Conservation (phyloP, 2,113 vertebrate genomes). For the Sander lucioperca region DNA sequence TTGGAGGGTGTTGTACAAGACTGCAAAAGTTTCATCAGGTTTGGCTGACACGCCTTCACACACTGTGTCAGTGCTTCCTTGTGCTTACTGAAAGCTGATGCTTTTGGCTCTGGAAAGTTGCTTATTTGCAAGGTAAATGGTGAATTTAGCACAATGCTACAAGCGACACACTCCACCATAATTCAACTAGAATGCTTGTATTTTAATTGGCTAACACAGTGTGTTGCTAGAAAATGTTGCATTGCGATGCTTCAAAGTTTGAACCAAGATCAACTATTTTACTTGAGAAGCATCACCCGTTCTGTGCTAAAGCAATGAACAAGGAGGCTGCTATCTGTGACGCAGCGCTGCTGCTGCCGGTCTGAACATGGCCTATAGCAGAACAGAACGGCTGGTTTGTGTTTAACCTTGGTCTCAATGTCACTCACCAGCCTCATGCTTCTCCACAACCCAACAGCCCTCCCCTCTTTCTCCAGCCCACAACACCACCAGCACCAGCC, state of each 20-base stretch:
- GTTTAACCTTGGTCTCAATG: constrained; percentile 82
- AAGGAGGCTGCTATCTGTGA: constrained; percentile 31
- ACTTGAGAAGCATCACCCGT: constrained; percentile 3
- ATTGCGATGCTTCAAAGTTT: background rate
- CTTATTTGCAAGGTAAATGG: constrained; percentile 31
- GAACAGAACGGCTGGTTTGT: constrained; percentile 55
- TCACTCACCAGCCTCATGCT: constrained; percentile 69
- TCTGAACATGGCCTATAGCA: constrained; percentile 31
- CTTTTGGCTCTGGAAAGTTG: constrained; percentile 20
- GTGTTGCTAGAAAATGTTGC: constrained; percentile 16
- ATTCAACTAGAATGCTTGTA: background rate
- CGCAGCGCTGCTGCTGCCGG: constrained; percentile 18
- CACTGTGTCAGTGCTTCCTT: background rate
- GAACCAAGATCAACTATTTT: constrained; percentile 20
- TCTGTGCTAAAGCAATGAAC: background rate
- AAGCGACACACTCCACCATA: background rate
- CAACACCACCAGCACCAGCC: constrained; percentile 44
- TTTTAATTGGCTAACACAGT: background rate
- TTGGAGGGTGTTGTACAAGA: background rate
- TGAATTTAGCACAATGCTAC: constrained; percentile 3
- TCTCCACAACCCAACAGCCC: constrained; percentile 51
- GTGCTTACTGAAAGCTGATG: constrained; percentile 3
- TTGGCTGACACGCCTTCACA: background rate
- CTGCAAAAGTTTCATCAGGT: constrained; percentile 7
- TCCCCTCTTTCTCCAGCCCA: constrained; percentile 30